Evolutionary conservation across 2,888 invertebrate species (phyloP).

Genomic region (Diachrysia chrysitis): DNA sequence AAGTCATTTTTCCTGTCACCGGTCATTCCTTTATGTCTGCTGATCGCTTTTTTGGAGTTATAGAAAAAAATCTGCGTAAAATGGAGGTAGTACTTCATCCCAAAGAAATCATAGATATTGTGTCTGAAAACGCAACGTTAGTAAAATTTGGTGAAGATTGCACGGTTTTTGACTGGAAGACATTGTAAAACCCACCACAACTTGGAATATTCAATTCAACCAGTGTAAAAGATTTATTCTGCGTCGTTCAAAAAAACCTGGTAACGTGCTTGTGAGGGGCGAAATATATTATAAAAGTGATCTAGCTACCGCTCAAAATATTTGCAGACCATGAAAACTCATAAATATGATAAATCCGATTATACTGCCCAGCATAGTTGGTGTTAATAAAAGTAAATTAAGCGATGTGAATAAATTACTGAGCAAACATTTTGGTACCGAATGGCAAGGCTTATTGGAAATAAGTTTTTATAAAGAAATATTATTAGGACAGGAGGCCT

Average conservation of each 20-base stretch:
- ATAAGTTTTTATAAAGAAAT: conserved; percentile 39
- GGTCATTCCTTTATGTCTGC: conserved; percentile 42
- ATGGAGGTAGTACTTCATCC: conserved; percentile 32
- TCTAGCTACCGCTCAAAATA: conserved; percentile 17
- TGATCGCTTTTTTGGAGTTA: conserved; percentile 35
- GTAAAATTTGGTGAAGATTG: neutral
- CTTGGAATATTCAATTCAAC: conserved; percentile 42
- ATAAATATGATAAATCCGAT: conserved; percentile 1
- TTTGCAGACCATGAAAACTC: conserved; percentile 13
- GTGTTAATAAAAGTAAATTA: conserved; percentile 29
- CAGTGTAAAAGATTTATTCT: conserved; percentile 49
- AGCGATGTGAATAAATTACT: conserved; percentile 30
- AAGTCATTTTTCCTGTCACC: conserved; percentile 3
- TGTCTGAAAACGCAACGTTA: conserved; percentile 20
- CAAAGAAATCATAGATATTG: too few relatives aligned
- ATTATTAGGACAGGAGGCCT: conserved; percentile 14
- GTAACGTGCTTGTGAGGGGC: conserved; percentile 39
- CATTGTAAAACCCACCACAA: conserved; percentile 35
- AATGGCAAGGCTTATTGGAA: conserved; percentile 31
- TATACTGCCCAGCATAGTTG: conserved; percentile 17
- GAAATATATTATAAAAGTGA: conserved; percentile 45
- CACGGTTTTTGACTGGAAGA: conserved; percentile 17
- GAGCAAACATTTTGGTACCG: conserved; percentile 32
- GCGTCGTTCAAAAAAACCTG: conserved; percentile 9
- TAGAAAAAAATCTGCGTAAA: conserved; percentile 40